These are phyloP conservation scores for Homalodisca vitripennis DNA, from an alignment of 1,140 invertebrate genomes.

Conservation along the genomic window DNA sequence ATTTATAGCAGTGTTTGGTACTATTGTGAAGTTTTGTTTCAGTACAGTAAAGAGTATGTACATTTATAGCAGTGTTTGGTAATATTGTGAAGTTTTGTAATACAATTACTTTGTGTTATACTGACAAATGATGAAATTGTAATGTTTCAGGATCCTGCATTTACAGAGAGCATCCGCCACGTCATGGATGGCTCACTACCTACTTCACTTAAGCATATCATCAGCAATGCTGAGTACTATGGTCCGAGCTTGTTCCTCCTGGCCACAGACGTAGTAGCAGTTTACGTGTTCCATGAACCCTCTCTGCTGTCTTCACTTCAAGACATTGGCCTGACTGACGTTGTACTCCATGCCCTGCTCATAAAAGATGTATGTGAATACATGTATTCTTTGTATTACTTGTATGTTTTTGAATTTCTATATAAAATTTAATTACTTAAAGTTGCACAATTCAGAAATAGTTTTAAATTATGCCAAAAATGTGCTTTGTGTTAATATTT, in stretches of 20 bases:
- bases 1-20: too few relatives aligned
- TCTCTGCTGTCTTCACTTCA: constrained; percentile 81
- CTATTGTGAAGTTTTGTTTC: too few relatives aligned
- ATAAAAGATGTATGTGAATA: constrained; percentile 80
- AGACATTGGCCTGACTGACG: constrained; percentile 87
- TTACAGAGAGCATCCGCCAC: constrained; percentile 82
- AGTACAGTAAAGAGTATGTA: too few relatives aligned
- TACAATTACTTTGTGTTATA: neutral
- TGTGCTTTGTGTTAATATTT: too few relatives aligned
- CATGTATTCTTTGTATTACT: too few relatives aligned
- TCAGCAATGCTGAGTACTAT: constrained; percentile 92
- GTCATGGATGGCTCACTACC: constrained; percentile 90
- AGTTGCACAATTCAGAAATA: too few relatives aligned
- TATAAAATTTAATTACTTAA: too few relatives aligned
- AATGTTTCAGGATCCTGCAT: constrained; percentile 62
- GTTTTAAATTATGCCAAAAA: too few relatives aligned
- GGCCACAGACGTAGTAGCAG: constrained; percentile 89
- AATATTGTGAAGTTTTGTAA: too few relatives aligned
- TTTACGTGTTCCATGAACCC: constrained; percentile 93
- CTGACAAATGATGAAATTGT: too few relatives aligned
- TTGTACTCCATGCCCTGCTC: constrained; percentile 81
- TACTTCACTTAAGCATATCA: constrained; percentile 82
- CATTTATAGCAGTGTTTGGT: too few relatives aligned
- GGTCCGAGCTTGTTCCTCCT: constrained; percentile 85
- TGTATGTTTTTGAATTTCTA: too few relatives aligned